Percentiles rank a stretch among this genome's conserved stretches.
Evolutionary conservation across 1,140 invertebrate species (phyloP).

Genomic region (Artemia franciscana): DNA sequence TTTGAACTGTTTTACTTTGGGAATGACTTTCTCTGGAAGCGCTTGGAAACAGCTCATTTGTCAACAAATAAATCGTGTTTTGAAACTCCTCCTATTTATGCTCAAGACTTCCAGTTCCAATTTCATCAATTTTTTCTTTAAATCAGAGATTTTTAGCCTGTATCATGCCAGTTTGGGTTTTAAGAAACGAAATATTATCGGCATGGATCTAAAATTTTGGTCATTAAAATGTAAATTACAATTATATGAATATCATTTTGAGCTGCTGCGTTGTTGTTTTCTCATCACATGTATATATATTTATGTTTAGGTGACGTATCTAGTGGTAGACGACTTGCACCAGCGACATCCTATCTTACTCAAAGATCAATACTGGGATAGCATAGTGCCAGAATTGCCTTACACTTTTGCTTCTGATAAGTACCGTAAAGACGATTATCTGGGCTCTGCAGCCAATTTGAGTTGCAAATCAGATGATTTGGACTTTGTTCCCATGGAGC

Average conservation of each 20-base stretch:
- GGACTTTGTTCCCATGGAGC: constrained; percentile 13
- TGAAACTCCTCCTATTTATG: no score
- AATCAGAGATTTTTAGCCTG: no score
- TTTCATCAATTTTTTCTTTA: no score
- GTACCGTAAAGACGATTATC: constrained; percentile 14
- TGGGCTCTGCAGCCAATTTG: constrained; percentile 16
- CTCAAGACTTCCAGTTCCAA: no score
- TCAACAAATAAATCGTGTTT: no score
- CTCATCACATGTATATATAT: no score
- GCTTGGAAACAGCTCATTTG: no score
- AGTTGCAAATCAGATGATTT: constrained; percentile 13
- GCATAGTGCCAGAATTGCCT: constrained; percentile 19
- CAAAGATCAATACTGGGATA: constrained; percentile 24
- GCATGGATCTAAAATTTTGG: neutral
- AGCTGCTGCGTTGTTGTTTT: no score
- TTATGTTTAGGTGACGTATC: constrained; percentile 16
- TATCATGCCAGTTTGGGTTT: no score
- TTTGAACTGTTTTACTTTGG: no score
- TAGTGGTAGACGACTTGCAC: constrained; percentile 25
- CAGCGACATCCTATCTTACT: constrained; percentile 21
- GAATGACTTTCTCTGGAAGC: no score
- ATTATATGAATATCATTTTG: neutral
- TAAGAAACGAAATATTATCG: neutral
- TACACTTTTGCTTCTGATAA: constrained; percentile 18
- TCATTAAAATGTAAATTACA: no score